Conservation (phyloP, 2,888 invertebrate genomes). For the Hyles lineata region DNA sequence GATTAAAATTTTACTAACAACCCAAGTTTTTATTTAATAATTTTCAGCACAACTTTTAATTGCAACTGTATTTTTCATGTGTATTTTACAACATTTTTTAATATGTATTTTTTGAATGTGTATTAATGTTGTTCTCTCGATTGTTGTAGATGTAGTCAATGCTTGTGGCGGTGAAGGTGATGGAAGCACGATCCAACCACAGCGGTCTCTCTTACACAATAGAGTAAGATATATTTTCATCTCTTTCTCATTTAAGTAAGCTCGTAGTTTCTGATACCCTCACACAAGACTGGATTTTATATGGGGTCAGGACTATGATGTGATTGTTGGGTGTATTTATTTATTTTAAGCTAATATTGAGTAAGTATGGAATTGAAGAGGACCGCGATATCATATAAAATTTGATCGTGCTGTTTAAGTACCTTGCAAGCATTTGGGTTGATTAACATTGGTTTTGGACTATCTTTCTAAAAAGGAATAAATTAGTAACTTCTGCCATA, state of each 20-base stretch:
- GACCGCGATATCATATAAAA: conserved; percentile 54
- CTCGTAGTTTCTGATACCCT: not conserved
- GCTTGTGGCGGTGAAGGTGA: conserved; percentile 94
- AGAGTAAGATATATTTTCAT: conserved; percentile 69
- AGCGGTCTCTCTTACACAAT: conserved; percentile 84
- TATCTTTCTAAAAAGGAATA: too few relatives aligned
- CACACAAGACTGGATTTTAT: too few relatives aligned
- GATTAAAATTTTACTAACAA: too few relatives aligned
- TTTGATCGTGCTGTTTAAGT: conserved; percentile 64
- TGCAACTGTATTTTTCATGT: conserved; percentile 8
- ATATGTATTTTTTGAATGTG: not conserved
- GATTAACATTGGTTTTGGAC: conserved; percentile 36
- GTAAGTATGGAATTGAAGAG: conserved; percentile 37
- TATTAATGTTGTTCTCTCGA: conserved; percentile 72
- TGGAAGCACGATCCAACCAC: conserved; percentile 85
- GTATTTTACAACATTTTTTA: conserved; percentile 31
- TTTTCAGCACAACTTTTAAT: not conserved
- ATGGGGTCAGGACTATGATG: too few relatives aligned
- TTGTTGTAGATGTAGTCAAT: conserved; percentile 94
- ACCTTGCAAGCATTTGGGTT: conserved; percentile 67
- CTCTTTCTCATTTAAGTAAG: not conserved
- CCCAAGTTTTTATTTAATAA: too few relatives aligned
- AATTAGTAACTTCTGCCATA: too few relatives aligned
- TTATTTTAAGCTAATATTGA: conserved; percentile 10
- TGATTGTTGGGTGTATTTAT: too few relatives aligned